A percentile compares a stretch with the other conserved stretches of the same genome.
phyloP scores from a whole-genome alignment of 2,797 vertebrate species.

The Ctenosaura bakeri region DNA sequence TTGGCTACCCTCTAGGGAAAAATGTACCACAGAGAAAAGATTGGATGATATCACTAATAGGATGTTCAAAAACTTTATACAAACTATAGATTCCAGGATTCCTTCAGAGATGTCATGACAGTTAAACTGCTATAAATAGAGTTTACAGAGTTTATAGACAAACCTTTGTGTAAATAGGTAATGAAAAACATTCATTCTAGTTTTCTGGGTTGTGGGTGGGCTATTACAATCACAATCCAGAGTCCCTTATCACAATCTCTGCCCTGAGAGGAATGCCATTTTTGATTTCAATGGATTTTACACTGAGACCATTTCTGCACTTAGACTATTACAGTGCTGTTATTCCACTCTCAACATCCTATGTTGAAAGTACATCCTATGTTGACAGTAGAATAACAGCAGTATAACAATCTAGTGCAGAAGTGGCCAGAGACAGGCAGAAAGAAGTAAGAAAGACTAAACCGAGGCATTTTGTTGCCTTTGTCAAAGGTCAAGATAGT shows the following conservation, averaged over 20 bases:
- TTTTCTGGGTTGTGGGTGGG: background rate
- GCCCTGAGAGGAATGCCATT: background rate
- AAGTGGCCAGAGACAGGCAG: too few species aligned
- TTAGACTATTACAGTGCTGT: too few species aligned
- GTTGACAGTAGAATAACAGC: too few species aligned
- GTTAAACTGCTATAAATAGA: background rate
- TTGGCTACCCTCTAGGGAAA: background rate
- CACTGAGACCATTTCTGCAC: too few species aligned
- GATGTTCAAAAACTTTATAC: background rate
- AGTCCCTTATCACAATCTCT: background rate
- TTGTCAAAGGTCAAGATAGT: too few species aligned
- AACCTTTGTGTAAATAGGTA: constrained; percentile 1
- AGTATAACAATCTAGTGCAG: too few species aligned
- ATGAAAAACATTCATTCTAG: background rate
- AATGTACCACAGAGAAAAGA: background rate
- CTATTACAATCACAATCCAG: background rate
- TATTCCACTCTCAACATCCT: too few species aligned
- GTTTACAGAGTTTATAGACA: background rate
- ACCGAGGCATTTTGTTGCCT: too few species aligned
- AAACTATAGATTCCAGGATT: background rate
- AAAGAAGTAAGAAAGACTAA: too few species aligned
- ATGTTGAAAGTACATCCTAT: too few species aligned
- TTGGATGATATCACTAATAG: background rate
- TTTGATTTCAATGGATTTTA: background rate
- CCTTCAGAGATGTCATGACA: background rate